Conservation (phyloP, 1,140 invertebrate species). For the Drosophila sturtevanti region DNA sequence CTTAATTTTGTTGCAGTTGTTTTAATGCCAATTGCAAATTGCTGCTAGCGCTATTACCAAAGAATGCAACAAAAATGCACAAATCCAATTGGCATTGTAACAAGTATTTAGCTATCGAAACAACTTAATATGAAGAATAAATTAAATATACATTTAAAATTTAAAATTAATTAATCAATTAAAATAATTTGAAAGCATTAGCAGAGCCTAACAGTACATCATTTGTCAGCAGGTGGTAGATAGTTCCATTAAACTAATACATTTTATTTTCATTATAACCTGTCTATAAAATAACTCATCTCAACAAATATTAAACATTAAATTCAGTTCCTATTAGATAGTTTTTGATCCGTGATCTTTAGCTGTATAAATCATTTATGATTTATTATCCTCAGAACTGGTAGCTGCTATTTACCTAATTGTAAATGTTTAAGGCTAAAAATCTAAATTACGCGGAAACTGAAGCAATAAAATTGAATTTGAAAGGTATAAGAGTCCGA, state of each 20-base stretch:
- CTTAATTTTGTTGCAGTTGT: constrained; percentile 58
- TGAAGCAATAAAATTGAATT: too few species aligned
- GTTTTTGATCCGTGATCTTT: too few species aligned
- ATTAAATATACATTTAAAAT: neutral
- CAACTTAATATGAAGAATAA: neutral
- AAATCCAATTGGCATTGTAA: constrained; percentile 2
- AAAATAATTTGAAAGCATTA: neutral
- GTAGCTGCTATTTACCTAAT: too few species aligned
- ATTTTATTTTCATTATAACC: neutral
- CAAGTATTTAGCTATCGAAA: neutral
- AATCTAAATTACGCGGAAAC: too few species aligned
- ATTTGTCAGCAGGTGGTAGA: constrained; percentile 1
- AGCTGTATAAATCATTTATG: too few species aligned
- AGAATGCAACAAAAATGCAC: constrained; percentile 16
- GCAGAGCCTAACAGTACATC: neutral
- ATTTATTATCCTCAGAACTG: too few species aligned
- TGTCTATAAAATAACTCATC: neutral
- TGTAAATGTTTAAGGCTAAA: too few species aligned
- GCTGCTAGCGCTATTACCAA: constrained; percentile 16
- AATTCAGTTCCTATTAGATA: neutral
- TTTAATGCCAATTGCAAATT: constrained; percentile 48
- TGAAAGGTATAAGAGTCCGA: too few species aligned
- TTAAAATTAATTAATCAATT: constrained; percentile 1
- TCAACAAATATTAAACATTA: neutral
- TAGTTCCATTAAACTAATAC: neutral